Conservation (phyloP, 2,113 vertebrate species). For the Amphiprion ocellaris region DNA sequence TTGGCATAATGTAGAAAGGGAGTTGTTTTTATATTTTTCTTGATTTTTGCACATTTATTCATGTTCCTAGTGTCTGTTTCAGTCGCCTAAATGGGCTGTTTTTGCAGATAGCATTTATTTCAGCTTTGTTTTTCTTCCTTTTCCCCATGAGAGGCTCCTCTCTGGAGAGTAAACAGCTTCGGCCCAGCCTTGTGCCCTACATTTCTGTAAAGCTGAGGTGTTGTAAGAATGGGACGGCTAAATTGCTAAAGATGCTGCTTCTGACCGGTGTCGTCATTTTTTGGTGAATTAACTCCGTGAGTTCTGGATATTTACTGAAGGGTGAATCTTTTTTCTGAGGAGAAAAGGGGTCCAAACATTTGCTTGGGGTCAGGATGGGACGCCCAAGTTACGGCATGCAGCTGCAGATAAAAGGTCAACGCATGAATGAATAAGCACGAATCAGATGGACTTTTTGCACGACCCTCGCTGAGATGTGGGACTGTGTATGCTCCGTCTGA, state of each 20-base stretch:
- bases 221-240: neutral
- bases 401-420: slow-evolving; percentile 20
- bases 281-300: neutral
- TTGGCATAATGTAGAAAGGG: no score
- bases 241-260: neutral
- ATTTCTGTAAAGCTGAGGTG: neutral
- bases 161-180: slow-evolving; percentile 3
- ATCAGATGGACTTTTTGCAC: neutral
- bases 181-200: neutral
- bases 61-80: neutral
- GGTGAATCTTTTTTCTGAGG: no score
- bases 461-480: neutral
- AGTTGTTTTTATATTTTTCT: no score
- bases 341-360: no score
- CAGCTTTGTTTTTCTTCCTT: neutral
- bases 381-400: neutral
- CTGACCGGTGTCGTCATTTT: neutral
- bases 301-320: neutral
- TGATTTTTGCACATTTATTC: no score
- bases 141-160: neutral
- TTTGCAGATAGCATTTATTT: neutral
- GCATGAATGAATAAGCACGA: neutral
- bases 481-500: no score
- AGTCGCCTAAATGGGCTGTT: neutral
- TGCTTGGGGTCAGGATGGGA: no score